These are phyloP conservation scores for Siphonodentalium dalli DNA, from an alignment of 2,888 invertebrate species.

Conservation along the genomic window DNA sequence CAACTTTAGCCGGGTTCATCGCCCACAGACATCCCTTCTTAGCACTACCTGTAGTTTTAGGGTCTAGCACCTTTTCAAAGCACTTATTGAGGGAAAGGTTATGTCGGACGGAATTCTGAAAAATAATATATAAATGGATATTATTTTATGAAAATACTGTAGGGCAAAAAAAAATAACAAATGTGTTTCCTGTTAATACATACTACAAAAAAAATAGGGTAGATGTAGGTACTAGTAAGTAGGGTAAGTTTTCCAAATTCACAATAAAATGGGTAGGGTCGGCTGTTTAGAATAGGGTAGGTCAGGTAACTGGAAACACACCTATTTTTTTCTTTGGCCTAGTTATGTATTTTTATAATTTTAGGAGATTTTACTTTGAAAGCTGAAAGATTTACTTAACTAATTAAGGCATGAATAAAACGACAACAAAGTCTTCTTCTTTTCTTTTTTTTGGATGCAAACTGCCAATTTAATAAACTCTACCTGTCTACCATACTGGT, in stretches of 20 bases:
- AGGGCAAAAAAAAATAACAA: background rate
- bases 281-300: too few relatives aligned
- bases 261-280: too few relatives aligned
- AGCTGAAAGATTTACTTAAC: too few relatives aligned
- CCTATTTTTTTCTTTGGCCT: too few relatives aligned
- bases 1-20: slow-evolving; percentile 91
- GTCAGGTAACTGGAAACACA: too few relatives aligned
- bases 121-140: slow-evolving; percentile 17
- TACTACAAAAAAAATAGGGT: background rate
- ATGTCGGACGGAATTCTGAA: slow-evolving; percentile 89
- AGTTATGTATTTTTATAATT: too few relatives aligned
- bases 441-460: too few relatives aligned
- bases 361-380: too few relatives aligned
- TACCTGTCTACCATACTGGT: too few relatives aligned
- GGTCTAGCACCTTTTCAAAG: slow-evolving; percentile 97
- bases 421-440: too few relatives aligned
- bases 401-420: too few relatives aligned
- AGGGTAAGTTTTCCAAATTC: background rate
- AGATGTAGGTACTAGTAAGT: background rate
- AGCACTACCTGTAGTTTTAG: slow-evolving; percentile 71
- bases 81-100: slow-evolving; percentile 97
- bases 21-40: slow-evolving; percentile 84
- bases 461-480: too few relatives aligned
- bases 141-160: background rate
- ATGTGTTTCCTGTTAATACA: background rate